Evolutionary conservation across 2,113 vertebrate species (phyloP).

Genomic region (Theristicus caerulescens): DNA sequence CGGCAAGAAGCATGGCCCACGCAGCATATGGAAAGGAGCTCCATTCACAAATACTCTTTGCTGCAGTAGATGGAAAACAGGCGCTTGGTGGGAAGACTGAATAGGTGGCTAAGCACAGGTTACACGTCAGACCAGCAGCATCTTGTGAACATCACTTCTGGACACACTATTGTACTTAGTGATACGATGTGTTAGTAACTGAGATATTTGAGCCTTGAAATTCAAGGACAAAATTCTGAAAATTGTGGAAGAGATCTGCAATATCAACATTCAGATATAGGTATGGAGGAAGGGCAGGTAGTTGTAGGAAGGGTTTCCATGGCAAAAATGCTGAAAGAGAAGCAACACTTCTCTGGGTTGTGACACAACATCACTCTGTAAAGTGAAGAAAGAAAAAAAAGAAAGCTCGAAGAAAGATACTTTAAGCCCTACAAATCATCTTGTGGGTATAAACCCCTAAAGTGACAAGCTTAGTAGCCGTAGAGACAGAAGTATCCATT

Average conservation of each 20-base stretch:
- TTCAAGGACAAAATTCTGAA: not conserved
- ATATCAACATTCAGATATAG: fast-evolving
- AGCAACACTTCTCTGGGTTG: not conserved
- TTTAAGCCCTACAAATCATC: not conserved
- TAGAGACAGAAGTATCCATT: not conserved
- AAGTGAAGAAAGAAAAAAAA: not conserved
- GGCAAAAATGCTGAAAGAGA: not conserved
- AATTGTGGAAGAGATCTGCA: not conserved
- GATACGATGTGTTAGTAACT: not conserved
- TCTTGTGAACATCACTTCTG: not conserved
- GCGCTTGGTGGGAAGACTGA: not conserved
- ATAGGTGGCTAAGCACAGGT: not conserved
- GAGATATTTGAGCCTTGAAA: not conserved
- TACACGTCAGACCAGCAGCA: not conserved
- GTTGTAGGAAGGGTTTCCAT: not conserved
- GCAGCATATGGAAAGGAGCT: not conserved
- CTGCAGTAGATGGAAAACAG: not conserved
- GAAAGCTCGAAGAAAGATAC: not conserved
- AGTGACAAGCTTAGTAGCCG: not conserved
- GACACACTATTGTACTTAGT: not conserved
- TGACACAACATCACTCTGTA: not conserved
- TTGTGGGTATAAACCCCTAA: not conserved
- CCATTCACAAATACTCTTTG: not conserved
- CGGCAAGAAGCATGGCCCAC: not conserved
- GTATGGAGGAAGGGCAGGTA: not conserved